Conservation (phyloP, 2,797 vertebrate species). For the Chromis chromis region DNA sequence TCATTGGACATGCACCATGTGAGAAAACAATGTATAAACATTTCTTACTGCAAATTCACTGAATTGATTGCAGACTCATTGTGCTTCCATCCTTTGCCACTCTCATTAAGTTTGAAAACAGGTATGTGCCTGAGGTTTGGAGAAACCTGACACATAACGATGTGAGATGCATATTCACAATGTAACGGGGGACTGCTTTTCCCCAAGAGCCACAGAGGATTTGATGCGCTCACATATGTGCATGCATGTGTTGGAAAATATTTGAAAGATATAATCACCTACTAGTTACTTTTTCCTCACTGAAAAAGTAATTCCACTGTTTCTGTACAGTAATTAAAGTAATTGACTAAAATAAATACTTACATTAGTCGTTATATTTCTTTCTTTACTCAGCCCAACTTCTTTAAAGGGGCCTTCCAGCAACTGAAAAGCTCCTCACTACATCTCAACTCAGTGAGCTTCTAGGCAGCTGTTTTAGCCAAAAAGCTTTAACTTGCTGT, state of each 20-base stretch:
- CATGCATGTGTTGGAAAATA: neutral
- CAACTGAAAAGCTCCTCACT: neutral
- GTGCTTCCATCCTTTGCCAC: neutral
- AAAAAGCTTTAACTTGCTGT: neutral
- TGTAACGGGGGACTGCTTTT: neutral
- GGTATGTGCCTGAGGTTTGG: neutral
- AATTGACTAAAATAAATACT: neutral
- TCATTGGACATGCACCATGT: neutral
- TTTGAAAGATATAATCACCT: neutral
- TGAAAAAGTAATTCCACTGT: neutral
- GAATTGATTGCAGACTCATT: neutral
- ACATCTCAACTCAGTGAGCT: too few species aligned
- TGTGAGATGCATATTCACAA: slow-evolving; percentile 17
- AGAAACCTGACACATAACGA: slow-evolving; percentile 6
- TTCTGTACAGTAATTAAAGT: neutral
- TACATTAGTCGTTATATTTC: neutral
- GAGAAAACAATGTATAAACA: too few species aligned
- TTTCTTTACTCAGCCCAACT: neutral
- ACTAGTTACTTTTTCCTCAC: neutral
- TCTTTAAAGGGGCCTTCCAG: neutral
- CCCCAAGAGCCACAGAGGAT: neutral
- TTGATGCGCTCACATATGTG: neutral
- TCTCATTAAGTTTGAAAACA: slow-evolving; percentile 14
- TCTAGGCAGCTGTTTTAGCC: too few species aligned
- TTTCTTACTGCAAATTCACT: neutral